phyloP scores from a whole-genome alignment of 1,140 invertebrate species.

The Hydropsyche tenuis region DNA sequence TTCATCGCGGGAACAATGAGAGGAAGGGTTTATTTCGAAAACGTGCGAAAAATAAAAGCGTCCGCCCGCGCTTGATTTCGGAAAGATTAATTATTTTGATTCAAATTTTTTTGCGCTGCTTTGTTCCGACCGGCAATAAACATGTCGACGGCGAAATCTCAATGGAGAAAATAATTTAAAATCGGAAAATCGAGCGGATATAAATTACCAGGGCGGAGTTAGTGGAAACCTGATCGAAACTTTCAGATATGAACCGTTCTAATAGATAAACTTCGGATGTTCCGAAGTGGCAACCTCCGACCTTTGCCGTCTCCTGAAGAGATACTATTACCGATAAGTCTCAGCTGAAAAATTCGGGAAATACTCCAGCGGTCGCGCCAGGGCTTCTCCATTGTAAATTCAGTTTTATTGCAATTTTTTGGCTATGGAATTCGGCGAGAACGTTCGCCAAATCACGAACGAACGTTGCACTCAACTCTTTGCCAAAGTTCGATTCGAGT shows the following conservation, averaged over 20 bases:
- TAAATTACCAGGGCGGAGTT: neutral
- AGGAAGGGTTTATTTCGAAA: slow-evolving; percentile 14
- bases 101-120: neutral
- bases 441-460: neutral
- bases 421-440: neutral
- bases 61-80: neutral
- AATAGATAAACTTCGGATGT: neutral
- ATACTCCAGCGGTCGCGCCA: neutral
- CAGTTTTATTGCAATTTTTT: slow-evolving; percentile 8
- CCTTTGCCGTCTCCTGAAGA: neutral
- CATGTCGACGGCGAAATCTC: neutral
- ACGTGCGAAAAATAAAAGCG: slow-evolving; percentile 8
- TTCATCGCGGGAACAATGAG: neutral
- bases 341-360: neutral
- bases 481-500: neutral
- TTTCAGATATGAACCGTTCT: slow-evolving; percentile 10
- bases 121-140: neutral
- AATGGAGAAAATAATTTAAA: neutral
- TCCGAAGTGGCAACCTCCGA: slow-evolving; percentile 4
- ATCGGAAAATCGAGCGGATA: neutral
- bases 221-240: neutral
- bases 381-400: neutral
- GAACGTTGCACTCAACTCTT: neutral
- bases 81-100: slow-evolving; percentile 19
- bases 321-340: neutral